Conservation (phyloP, 1,140 invertebrate species). For the Zophobas morio region DNA sequence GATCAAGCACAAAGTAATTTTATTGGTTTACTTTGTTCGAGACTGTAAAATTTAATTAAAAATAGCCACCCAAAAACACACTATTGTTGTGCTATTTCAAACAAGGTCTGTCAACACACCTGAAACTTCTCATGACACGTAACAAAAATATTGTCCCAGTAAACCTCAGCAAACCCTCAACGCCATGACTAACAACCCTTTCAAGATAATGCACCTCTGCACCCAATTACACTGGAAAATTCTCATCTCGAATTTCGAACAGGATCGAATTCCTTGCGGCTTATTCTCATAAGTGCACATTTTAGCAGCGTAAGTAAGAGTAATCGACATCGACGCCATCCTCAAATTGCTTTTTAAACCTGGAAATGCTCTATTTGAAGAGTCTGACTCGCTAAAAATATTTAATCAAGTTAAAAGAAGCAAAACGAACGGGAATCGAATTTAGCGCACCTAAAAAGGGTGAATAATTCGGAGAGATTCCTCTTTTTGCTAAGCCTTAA, state of each 20-base stretch:
- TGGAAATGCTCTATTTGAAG: slow-evolving; percentile 2
- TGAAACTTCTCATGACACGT: background rate
- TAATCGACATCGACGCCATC: slow-evolving; percentile 17
- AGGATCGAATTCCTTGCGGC: slow-evolving; percentile 3
- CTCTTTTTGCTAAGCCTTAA: background rate
- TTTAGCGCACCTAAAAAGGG: background rate
- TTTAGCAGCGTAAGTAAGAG: slow-evolving; percentile 36
- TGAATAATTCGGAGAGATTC: background rate
- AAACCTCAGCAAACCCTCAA: background rate
- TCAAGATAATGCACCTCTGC: no score
- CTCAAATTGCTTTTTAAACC: slow-evolving; percentile 36
- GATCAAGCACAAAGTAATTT: slow-evolving; percentile 16
- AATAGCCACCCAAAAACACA: slow-evolving; percentile 3
- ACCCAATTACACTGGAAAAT: background rate
- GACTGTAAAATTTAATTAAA: slow-evolving; percentile 29
- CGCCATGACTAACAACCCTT: no score
- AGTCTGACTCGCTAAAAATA: background rate
- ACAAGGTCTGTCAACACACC: background rate
- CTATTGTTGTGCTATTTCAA: background rate
- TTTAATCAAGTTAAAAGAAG: background rate
- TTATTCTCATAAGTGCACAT: slow-evolving; percentile 24
- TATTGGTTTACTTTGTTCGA: slow-evolving; percentile 16
- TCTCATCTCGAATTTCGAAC: background rate
- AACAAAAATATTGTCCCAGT: background rate
- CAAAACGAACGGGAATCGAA: background rate